phyloP scores from a whole-genome alignment of 1,140 invertebrate species.

The Anthonomus grandis region DNA sequence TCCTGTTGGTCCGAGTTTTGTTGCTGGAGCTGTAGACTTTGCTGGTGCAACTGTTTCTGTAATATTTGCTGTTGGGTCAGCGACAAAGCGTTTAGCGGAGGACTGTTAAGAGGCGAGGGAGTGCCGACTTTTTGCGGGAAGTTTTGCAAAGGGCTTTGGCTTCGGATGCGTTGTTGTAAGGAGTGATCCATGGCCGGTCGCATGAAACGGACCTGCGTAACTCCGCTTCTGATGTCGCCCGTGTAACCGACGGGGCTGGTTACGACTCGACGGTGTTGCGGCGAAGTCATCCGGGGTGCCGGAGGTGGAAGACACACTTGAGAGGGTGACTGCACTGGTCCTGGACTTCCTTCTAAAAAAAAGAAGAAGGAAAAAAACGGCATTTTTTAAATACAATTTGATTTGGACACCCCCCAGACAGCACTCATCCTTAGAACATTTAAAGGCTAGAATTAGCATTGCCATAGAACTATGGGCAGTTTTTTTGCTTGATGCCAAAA shows the following conservation, averaged over 20 bases:
- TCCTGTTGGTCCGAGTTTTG: conserved; percentile 25
- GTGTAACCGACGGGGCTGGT: conserved; percentile 55
- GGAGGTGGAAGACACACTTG: conserved; percentile 48
- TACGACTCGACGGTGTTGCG: conserved; percentile 55
- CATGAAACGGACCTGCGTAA: conserved; percentile 45
- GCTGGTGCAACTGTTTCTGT: conserved; percentile 45
- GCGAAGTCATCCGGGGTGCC: conserved; percentile 56
- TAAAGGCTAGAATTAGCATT: no score
- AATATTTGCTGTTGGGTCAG: conserved; percentile 45
- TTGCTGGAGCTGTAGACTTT: conserved; percentile 33
- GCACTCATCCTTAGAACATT: no score
- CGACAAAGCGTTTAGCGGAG: conserved; percentile 39
- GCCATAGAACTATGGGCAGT: no score
- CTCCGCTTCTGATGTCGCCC: conserved; percentile 45
- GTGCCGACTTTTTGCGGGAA: conserved; percentile 44
- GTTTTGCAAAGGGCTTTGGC: conserved; percentile 35
- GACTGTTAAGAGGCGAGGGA: conserved; percentile 45
- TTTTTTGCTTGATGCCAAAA: no score
- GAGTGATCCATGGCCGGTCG: conserved; percentile 38
- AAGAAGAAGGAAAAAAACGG: neutral
- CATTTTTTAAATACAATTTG: no score
- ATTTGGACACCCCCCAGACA: no score
- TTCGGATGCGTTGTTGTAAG: conserved; percentile 30
- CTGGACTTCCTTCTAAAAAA: conserved; percentile 42
- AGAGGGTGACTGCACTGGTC: conserved; percentile 47